Evolutionary conservation across 2,888 invertebrate genomes (phyloP).

Genomic region (Aradus depressus): DNA sequence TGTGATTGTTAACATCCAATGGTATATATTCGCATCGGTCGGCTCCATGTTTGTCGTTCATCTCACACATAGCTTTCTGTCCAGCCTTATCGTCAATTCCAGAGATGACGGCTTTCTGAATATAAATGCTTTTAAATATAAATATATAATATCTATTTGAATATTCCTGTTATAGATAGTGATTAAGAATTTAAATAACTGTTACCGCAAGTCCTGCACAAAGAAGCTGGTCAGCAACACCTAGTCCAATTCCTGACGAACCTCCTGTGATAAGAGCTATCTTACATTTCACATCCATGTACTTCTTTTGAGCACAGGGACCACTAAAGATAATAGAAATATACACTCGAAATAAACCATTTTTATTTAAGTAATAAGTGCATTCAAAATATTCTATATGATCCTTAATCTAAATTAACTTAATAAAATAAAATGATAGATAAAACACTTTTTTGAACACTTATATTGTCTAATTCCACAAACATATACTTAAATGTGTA

Average conservation of each 20-base stretch:
- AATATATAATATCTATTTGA: not conserved
- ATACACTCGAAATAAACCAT: too few relatives aligned
- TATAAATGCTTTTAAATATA: not conserved
- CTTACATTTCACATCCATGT: slow-evolving; percentile 33
- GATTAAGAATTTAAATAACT: not conserved
- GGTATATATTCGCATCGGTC: slow-evolving; percentile 40
- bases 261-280: slow-evolving; percentile 32
- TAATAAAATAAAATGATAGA: too few relatives aligned
- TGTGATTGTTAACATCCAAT: slow-evolving; percentile 42
- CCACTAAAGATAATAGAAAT: too few relatives aligned
- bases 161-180: not conserved
- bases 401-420: too few relatives aligned
- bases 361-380: too few relatives aligned
- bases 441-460: too few relatives aligned
- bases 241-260: slow-evolving; percentile 31
- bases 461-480: too few relatives aligned
- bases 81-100: slow-evolving; percentile 38
- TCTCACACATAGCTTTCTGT: slow-evolving; percentile 37
- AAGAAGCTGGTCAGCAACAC: slow-evolving; percentile 31
- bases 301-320: too few relatives aligned
- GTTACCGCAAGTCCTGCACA: slow-evolving; percentile 30
- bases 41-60: slow-evolving; percentile 40
- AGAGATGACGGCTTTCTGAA: slow-evolving; percentile 36
- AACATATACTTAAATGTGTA: too few relatives aligned
- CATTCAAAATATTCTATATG: too few relatives aligned